These are phyloP conservation scores for Ctenomys sociabilis DNA, from an alignment of 2,113 vertebrate genomes.

Conservation along the genomic window DNA sequence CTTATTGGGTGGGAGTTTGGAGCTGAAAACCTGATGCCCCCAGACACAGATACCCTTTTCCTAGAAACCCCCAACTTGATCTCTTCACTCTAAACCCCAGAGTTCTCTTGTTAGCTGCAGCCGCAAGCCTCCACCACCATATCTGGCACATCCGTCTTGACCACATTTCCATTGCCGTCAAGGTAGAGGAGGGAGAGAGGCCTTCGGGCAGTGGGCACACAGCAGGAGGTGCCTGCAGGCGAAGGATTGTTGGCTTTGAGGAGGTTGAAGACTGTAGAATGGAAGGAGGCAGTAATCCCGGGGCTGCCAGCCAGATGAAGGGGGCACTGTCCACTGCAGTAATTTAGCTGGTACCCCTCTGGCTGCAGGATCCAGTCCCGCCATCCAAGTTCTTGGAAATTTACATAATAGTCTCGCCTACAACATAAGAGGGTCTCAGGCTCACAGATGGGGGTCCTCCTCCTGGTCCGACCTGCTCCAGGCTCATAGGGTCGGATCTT, in stretches of 20 bases:
- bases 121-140: conserved; percentile 95
- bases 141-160: conserved; percentile 92
- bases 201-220: conserved; percentile 88
- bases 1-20: background rate
- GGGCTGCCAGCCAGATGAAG: conserved; percentile 91
- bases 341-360: conserved; percentile 94
- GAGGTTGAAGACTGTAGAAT: conserved; percentile 91
- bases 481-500: conserved; percentile 84
- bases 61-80: conserved; percentile 38
- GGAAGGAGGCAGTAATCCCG: conserved; percentile 93
- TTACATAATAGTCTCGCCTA: conserved; percentile 91
- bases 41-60: conserved; percentile 33
- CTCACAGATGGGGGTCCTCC: conserved; percentile 84
- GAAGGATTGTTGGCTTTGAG: conserved; percentile 92
- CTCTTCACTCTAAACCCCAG: background rate
- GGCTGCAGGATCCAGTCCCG: conserved; percentile 94
- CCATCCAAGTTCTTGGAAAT: conserved; percentile 90
- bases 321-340: conserved; percentile 92
- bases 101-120: conserved; percentile 87
- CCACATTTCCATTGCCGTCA: conserved; percentile 90
- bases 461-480: conserved; percentile 84
- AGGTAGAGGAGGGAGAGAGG: conserved; percentile 93
- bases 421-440: conserved; percentile 90
- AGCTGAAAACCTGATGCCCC: conserved; percentile 42
- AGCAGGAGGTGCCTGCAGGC: conserved; percentile 88